Evolutionary conservation across 2,888 invertebrate genomes (phyloP).

Genomic region (Coelogynopora nodosa): DNA sequence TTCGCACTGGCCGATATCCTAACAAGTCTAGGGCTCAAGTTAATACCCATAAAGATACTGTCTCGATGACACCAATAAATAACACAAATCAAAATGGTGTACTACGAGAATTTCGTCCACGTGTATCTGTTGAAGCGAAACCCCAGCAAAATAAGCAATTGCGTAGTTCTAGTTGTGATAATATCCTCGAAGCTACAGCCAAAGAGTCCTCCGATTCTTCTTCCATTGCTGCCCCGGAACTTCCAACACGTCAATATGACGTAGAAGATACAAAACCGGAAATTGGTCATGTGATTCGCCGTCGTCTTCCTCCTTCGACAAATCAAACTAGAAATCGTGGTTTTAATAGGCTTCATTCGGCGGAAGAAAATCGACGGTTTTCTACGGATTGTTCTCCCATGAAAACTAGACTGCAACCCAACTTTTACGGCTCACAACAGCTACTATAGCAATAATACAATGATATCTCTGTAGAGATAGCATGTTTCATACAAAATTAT

Average conservation of each 20-base stretch:
- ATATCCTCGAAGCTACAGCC: neutral
- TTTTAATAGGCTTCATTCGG: neutral
- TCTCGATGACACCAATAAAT: too few species aligned
- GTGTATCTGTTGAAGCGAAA: neutral
- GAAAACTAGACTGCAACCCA: conserved; percentile 4
- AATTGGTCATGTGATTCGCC: neutral
- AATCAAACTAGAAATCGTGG: neutral
- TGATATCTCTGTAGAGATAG: too few species aligned
- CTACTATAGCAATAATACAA: neutral
- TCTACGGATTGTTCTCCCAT: conserved; percentile 22
- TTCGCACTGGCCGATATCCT: conserved; percentile 40
- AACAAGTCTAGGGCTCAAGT: neutral
- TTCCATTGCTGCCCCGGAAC: neutral
- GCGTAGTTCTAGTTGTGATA: conserved; percentile 17
- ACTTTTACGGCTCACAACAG: conserved; percentile 5
- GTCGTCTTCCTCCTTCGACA: neutral
- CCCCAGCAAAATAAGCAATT: neutral
- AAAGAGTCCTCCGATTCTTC: neutral
- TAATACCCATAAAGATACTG: neutral
- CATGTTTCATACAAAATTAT: too few species aligned
- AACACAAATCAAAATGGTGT: too few species aligned
- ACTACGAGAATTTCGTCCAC: neutral
- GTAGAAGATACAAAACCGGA: neutral
- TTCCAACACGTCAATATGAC: neutral
- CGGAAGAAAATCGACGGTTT: conserved; percentile 1